phyloP scores from a whole-genome alignment of 1,140 invertebrate genomes.

The Lepidurus packardi region DNA sequence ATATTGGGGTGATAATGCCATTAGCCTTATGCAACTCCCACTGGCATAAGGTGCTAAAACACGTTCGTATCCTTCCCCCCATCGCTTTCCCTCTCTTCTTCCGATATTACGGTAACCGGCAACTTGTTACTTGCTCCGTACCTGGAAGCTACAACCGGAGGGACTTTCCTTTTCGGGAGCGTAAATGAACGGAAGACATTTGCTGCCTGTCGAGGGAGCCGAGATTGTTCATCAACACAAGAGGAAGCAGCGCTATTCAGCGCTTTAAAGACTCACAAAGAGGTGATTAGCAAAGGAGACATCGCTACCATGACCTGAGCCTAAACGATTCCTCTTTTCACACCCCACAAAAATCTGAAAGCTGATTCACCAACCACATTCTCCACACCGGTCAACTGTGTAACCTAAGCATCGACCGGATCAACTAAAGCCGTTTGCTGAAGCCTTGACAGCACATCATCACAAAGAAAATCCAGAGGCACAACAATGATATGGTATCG shows the following conservation, averaged over 20 bases:
- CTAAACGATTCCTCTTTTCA: neutral
- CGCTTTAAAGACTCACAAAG: slow-evolving; percentile 11
- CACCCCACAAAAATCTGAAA: neutral
- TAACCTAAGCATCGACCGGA: neutral
- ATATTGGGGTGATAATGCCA: slow-evolving; percentile 15
- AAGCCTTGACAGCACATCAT: neutral
- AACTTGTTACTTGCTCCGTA: slow-evolving; percentile 10
- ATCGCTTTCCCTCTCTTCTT: neutral
- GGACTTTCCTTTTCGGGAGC: neutral
- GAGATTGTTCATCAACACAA: neutral
- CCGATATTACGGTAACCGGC: slow-evolving; percentile 12
- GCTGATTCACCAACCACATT: neutral
- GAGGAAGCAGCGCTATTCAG: slow-evolving; percentile 17
- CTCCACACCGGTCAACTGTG: neutral
- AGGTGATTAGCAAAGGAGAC: slow-evolving; percentile 21
- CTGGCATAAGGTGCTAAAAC: neutral
- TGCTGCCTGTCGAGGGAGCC: neutral
- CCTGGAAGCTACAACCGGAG: neutral
- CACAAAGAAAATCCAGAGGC: neutral
- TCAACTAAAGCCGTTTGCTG: neutral
- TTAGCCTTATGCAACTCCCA: slow-evolving; percentile 1
- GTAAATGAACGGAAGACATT: neutral
- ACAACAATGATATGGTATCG: neutral
- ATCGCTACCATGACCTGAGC: neutral
- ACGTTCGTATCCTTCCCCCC: too few relatives aligned